Base-by-base conservation (phyloP, 2,113 vertebrate species). In the Gymnarchus niloticus region DNA sequence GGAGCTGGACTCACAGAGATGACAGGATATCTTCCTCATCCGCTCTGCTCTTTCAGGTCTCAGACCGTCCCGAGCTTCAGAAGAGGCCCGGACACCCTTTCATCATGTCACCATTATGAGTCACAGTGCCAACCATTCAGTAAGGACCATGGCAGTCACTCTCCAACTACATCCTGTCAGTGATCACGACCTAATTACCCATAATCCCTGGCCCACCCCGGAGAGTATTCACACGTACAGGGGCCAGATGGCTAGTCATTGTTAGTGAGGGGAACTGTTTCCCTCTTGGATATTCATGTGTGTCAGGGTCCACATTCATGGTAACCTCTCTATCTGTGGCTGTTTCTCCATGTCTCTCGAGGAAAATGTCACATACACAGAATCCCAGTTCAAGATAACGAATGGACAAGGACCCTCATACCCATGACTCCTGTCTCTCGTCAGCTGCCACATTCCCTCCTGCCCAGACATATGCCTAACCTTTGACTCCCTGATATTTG, bases 181-280 rank as follows among this genome's bases (percentile, higher is more conserved):
- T 19, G 51, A 51, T 17, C 49, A 23, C 77, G 9, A 81, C 80
- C 80, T 54, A 82, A 82, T 82, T 82, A 82, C 80, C 51, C 80
- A 82, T 54, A 82, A 82, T 52, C 51, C 80, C 28, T 33, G 49
- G 25, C 25, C 0, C 51, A n/a, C 80, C 80, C 80, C 28, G 48
- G 80, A 54, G 80, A 51, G 80, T 28, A 52, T 54, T 82, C 80
- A 54, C 48, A 33, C 5, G 6, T 54, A 82, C 49, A 56, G 49
- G 51, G 51, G 49, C 51, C 80, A 82, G 23, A 82, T 82, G 80
- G 48, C 6, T 1, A 51, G 17, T 81, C 33, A 1, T 73, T 73
- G 65, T 73, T 73, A 73, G 33, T 28, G n/a, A 25, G 44, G 77
- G 23, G 44, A 51, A 44, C n/a, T 23, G 44, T 23, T 49, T 49